Evolutionary conservation across 2,888 invertebrate species (phyloP), one percentile per base, ranked within the genome.

Genomic region (Polymixis lichenea): DNA sequence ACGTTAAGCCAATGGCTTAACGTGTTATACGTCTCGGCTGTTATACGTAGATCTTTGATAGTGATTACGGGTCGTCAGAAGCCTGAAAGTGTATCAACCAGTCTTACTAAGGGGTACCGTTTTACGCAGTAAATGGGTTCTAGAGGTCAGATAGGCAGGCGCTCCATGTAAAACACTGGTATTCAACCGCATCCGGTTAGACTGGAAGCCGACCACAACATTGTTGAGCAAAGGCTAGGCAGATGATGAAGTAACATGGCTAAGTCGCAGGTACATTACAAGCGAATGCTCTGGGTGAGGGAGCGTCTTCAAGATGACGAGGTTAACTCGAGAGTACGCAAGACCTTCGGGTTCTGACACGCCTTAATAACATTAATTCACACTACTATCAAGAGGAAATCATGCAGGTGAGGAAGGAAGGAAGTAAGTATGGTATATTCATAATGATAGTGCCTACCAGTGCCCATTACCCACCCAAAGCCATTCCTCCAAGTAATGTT

Each of bases 311-410:
- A n/a, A 15, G 56, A 56, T 25, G 15, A 32, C 28, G 28, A 60
- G 58, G 28, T 6, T 19, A 32, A 11, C 4, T 28, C 11, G 2
- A 9, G 5, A 11, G 60, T 11, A 28, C 28, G 11, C 19, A 32
- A 2, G 38, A 38, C n/a, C 38, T n/a, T 62, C 38, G 8, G 22
- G 15, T 62, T 43, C 38, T 62, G n/a, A 6, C 25, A 9, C 43
- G 43, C 6, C 17, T 32, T 46, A 15, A 56, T 9, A 13, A 71
- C 17, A 46, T n/a, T 25, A 32, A 64, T 76, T 58, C 64, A 58
- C 32, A 49, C 55, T 25, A 13, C 53, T 38, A 73, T 53, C 55
- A 69, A 49, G 46, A 69, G 68, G 69, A 65, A 53, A 77, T 65
- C 25, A 53, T 64, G 43, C 28, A 25, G 15, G 58, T 32, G 25